Percentiles rank a stretch among this genome's conserved stretches.
Conservation (phyloP, 2,888 invertebrate genomes). For the Cybosia mesomella region DNA sequence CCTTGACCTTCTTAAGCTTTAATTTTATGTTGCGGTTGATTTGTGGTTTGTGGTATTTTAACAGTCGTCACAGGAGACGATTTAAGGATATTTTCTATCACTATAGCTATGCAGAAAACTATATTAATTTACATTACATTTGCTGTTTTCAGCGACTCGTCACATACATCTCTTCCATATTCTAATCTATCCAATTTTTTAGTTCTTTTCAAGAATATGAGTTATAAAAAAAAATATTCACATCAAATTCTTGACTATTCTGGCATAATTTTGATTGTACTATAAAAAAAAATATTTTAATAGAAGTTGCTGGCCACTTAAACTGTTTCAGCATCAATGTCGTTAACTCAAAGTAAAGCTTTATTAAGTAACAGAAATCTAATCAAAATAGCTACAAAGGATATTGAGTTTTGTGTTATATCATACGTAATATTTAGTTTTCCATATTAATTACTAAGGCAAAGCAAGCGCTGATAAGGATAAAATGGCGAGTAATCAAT, state of each 20-base stretch:
- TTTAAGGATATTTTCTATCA: not conserved
- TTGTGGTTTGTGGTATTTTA: not conserved
- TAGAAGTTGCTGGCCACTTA: too few species aligned
- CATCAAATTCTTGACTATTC: too few species aligned
- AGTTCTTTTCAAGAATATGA: too few species aligned
- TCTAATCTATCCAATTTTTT: too few species aligned
- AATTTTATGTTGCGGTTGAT: constrained; percentile 11
- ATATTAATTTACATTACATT: not conserved
- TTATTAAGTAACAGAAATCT: not conserved
- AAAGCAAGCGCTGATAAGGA: not conserved
- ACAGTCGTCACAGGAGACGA: not conserved
- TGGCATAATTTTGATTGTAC: too few species aligned
- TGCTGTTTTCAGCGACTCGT: too few species aligned
- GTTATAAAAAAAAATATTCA: too few species aligned
- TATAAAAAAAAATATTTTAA: too few species aligned
- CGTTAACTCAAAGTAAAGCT: too few species aligned
- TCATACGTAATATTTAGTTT: not conserved
- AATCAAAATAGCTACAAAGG: not conserved
- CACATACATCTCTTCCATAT: too few species aligned
- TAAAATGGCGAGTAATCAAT: not conserved
- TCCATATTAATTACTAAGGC: not conserved
- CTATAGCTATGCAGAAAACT: not conserved
- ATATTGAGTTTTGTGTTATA: not conserved
- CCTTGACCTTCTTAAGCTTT: constrained; percentile 28
- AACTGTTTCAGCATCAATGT: too few species aligned